These are phyloP conservation scores for Xerus rutilus DNA, from an alignment of 2,797 vertebrate species.

Conservation along the genomic window DNA sequence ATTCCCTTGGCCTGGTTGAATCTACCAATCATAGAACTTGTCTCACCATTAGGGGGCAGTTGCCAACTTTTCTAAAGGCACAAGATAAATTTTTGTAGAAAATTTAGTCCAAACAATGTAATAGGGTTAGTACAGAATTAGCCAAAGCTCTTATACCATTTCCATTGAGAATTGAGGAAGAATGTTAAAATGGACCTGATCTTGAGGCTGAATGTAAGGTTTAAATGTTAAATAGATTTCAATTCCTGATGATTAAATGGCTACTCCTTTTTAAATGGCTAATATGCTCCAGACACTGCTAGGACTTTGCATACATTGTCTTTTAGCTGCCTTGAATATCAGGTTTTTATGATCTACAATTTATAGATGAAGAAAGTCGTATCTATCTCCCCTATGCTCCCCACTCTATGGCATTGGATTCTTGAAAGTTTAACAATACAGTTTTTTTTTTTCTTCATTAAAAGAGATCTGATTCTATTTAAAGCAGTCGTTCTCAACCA, in stretches of 20 bases:
- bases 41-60: background rate
- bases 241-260: background rate
- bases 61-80: background rate
- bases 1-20: background rate
- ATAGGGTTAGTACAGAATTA: background rate
- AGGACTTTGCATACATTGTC: background rate
- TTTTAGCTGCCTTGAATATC: background rate
- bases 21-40: background rate
- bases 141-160: background rate
- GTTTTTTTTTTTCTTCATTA: background rate
- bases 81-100: background rate
- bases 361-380: background rate
- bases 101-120: background rate
- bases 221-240: background rate
- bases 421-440: background rate
- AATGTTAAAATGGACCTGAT: background rate
- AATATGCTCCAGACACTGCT: background rate
- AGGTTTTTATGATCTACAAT: background rate
- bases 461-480: background rate
- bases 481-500: background rate
- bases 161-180: background rate
- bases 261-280: background rate
- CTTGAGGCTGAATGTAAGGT: background rate
- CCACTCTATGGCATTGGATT: background rate
- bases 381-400: accelerated